These are phyloP conservation scores for Alentia gelatinosa DNA, from an alignment of 2,888 invertebrate species.

Conservation along the genomic window DNA sequence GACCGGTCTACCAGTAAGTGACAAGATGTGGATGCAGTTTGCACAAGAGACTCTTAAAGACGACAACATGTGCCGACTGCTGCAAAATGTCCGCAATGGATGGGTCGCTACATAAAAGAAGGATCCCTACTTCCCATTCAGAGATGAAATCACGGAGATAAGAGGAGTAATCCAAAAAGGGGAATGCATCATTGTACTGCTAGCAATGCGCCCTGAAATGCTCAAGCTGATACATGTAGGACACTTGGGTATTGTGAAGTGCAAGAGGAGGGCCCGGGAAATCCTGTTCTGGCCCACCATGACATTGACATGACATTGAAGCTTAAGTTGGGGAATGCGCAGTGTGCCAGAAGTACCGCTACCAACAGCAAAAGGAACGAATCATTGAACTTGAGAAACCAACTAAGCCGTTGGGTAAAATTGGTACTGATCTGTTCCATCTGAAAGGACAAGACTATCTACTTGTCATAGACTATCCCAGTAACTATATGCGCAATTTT, in stretches of 20 bases:
- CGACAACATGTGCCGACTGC: not conserved
- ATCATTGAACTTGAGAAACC: slow-evolving; percentile 42
- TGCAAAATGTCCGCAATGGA: not conserved
- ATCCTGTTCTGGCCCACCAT: slow-evolving; percentile 49
- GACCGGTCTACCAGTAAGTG: not conserved
- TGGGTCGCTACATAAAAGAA: not conserved
- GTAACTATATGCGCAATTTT: not conserved
- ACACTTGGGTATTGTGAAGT: slow-evolving; percentile 44
- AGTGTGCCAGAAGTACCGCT: slow-evolving; percentile 13
- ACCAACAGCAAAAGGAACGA: slow-evolving; percentile 29
- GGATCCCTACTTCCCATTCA: not conserved
- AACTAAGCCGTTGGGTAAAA: slow-evolving; percentile 46
- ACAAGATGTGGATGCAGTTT: not conserved
- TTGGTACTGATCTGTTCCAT: slow-evolving; percentile 56
- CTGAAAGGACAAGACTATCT: slow-evolving; percentile 46
- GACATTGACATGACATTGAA: slow-evolving; percentile 37
- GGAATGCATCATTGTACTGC: not conserved
- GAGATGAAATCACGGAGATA: not conserved
- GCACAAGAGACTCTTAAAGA: not conserved
- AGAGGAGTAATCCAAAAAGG: slow-evolving; percentile 14
- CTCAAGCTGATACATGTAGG: not conserved
- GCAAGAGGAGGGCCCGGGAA: slow-evolving; percentile 35
- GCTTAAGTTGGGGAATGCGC: slow-evolving; percentile 35
- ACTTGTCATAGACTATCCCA: slow-evolving; percentile 53
- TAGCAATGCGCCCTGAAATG: not conserved